Percentiles rank a stretch among this genome's conserved stretches.
Conservation (phyloP, 2,113 vertebrate species). For the Phycodurus eques region DNA sequence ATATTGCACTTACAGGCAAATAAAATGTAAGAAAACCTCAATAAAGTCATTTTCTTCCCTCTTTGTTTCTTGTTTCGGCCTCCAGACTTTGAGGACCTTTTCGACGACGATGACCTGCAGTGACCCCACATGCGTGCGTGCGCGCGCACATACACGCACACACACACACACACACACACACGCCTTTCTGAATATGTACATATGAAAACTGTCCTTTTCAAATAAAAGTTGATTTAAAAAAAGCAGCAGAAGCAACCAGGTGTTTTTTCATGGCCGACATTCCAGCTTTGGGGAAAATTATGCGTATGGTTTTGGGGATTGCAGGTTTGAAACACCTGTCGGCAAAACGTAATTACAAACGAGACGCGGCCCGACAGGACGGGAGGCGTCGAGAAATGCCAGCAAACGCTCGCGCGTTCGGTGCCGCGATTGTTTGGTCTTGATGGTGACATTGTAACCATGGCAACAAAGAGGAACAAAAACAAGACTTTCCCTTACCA, state of each 20-base stretch:
- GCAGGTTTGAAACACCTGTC: slow-evolving; percentile 70
- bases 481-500: not conserved
- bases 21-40: not conserved
- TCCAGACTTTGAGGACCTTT: slow-evolving; percentile 87
- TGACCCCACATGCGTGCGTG: slow-evolving; percentile 54
- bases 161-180: not conserved
- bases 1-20: not conserved
- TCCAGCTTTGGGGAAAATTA: slow-evolving; percentile 68
- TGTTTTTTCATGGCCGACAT: slow-evolving; percentile 57
- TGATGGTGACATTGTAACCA: not conserved
- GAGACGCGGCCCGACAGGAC: slow-evolving; percentile 36
- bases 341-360: slow-evolving; percentile 69
- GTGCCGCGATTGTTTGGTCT: not conserved
- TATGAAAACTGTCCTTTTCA: slow-evolving; percentile 1
- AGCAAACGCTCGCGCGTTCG: not conserved
- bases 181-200: slow-evolving; percentile 23
- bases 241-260: slow-evolving; percentile 46
- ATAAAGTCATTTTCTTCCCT: not conserved
- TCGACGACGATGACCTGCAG: slow-evolving; percentile 88
- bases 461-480: not conserved
- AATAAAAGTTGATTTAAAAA: slow-evolving; percentile 10
- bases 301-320: slow-evolving; percentile 68
- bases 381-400: slow-evolving; percentile 24
- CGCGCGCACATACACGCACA: not conserved
- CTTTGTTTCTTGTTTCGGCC: not conserved